Conservation (phyloP, 1,140 invertebrate genomes). For the Lepidurus couesii region DNA sequence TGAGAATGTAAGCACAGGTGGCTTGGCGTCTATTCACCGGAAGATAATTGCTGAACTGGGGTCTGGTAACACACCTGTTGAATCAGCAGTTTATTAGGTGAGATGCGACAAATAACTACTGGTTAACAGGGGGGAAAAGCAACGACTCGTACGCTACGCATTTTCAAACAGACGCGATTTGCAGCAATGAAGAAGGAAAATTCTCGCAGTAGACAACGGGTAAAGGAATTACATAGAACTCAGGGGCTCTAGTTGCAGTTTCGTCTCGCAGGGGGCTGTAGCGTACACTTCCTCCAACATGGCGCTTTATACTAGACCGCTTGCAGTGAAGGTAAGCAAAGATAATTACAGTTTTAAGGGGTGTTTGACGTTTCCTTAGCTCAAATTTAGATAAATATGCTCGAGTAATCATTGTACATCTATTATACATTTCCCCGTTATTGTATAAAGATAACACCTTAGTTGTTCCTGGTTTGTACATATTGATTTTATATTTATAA, state of each 20-base stretch:
- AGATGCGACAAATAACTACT: background rate
- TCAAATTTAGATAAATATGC: too few relatives aligned
- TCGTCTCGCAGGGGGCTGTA: background rate
- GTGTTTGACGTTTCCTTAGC: too few relatives aligned
- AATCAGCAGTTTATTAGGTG: background rate
- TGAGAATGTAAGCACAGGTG: background rate
- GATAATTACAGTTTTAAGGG: background rate
- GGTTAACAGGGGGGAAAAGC: background rate
- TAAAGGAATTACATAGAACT: background rate
- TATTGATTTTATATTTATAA: too few relatives aligned
- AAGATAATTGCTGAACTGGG: background rate
- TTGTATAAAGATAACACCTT: too few relatives aligned
- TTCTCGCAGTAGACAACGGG: background rate
- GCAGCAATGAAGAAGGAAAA: background rate
- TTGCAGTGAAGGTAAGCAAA: background rate
- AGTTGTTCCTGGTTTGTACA: too few relatives aligned
- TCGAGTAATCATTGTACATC: too few relatives aligned
- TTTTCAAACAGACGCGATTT: background rate
- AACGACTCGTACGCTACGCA: background rate
- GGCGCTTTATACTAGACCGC: constrained; percentile 12
- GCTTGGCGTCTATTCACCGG: background rate
- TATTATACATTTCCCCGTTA: too few relatives aligned
- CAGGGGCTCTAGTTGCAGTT: background rate
- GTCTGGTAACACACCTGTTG: background rate
- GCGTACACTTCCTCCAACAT: constrained; percentile 1